These are phyloP conservation scores for Conus ventricosus DNA, from an alignment of 1,140 invertebrate genomes.

Conservation along the genomic window DNA sequence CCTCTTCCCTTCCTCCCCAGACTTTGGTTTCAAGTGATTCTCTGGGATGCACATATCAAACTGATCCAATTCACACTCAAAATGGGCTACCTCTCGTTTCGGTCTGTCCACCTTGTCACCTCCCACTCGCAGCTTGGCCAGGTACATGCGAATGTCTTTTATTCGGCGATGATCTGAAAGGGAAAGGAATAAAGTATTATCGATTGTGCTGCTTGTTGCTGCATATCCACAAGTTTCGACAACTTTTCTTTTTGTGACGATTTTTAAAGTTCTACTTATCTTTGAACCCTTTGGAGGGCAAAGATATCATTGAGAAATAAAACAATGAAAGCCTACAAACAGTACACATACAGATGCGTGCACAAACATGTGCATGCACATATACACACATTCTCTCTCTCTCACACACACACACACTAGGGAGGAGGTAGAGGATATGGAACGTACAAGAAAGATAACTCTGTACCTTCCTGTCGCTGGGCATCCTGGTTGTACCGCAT, in stretches of 20 bases:
- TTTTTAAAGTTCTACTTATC: too few species aligned
- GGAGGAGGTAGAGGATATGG: too few species aligned
- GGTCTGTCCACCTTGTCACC: constrained; percentile 69
- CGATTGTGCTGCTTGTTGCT: too few species aligned
- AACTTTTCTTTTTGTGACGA: too few species aligned
- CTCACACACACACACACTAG: background rate
- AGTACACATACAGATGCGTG: background rate
- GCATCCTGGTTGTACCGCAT: constrained; percentile 74
- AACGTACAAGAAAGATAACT: background rate
- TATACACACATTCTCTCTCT: background rate
- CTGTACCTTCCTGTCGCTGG: constrained; percentile 73
- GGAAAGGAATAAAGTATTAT: too few species aligned
- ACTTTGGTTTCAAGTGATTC: too few species aligned
- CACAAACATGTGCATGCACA: background rate
- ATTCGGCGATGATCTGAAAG: constrained; percentile 69
- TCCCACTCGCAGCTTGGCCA: constrained; percentile 68
- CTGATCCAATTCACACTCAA: too few species aligned
- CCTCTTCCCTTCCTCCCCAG: too few species aligned
- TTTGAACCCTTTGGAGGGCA: too few species aligned
- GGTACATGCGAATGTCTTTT: constrained; percentile 69
- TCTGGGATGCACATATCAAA: too few species aligned
- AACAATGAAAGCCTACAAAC: background rate
- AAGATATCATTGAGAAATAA: too few species aligned
- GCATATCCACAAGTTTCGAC: too few species aligned
- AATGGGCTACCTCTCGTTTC: constrained; percentile 65